Base-by-base conservation (phyloP, 2,113 vertebrate genomes). In the Coryphaenoides rupestris region DNA sequence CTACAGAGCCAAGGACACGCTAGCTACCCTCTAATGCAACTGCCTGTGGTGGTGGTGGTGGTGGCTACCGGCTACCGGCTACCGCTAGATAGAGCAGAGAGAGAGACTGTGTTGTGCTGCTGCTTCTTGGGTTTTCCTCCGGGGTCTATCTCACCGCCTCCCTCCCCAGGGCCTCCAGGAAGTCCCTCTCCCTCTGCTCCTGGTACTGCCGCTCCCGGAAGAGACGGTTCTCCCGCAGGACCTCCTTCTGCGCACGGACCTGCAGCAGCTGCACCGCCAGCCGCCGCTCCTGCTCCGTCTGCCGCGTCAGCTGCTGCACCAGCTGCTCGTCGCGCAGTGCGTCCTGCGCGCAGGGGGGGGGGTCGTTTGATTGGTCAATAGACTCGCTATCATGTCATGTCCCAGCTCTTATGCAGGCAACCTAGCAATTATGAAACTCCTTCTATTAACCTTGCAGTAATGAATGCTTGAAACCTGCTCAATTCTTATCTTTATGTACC, bases 161-260 rank as follows among this genome's bases (percentile, higher is more conserved):
- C 86, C 88, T 90, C 59, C 96, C 89, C 76, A 96, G 91, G 60
- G 92, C 91, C 83, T 95, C 92, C 69, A 91, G 92, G 74, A 95
- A 94, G 65, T 98, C 94, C 65, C 80, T 91, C 52, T 90, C 89
- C 17, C 92, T 82, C 62, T 91, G 90, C 75, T 95, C 89, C 64
- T 96, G 91, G 79, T 91, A 91, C 47, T 99, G 95, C 33, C 89
- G 92, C 84, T 98, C 94, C 72, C 91, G 91, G 86, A 94, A 91
- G 74, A 95, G 87, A 23, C 95, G 91, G 82, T 96, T 98, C 73
- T 94, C 89, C 59, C 83, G 84, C 15, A 99, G 80, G 62, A 95
- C 90, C 52, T 96, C 94, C 73, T 98, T 98, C 66, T 98, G 92
- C 49, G 87, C 88, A 2, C 93, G 90, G 3, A 92, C 86, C 0